Conservation (phyloP, 2,888 invertebrate species). For the Serrognathus titanus region DNA sequence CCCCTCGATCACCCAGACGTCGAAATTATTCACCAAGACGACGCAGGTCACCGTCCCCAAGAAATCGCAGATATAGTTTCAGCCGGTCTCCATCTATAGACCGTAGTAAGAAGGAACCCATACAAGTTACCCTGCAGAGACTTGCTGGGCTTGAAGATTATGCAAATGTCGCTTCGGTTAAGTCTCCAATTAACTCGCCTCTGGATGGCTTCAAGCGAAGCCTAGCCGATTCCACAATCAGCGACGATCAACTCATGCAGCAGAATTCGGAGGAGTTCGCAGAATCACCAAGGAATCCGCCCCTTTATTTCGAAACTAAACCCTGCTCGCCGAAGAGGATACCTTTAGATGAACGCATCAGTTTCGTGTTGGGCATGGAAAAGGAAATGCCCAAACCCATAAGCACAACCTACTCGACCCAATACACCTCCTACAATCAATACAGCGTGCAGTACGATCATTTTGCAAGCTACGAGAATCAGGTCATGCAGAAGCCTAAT, state of each 20-base stretch:
- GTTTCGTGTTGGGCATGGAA: conserved; percentile 56
- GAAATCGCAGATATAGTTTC: conserved; percentile 7
- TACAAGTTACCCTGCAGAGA: conserved; percentile 24
- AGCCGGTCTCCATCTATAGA: conserved; percentile 11
- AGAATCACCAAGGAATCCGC: conserved; percentile 28
- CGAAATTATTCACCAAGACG: conserved; percentile 8
- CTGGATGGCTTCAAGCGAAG: conserved; percentile 47
- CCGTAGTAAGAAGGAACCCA: conserved; percentile 6
- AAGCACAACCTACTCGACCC: conserved; percentile 16
- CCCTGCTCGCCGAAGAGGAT: conserved; percentile 54
- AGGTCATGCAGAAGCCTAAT: no score
- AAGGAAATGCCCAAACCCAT: conserved; percentile 37
- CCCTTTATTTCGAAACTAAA: conserved; percentile 4
- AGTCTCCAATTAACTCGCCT: conserved; percentile 40
- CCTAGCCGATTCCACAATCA: conserved; percentile 55
- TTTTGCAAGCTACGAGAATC: no score
- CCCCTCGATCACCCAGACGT: conserved; percentile 10
- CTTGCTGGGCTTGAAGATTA: conserved; percentile 24
- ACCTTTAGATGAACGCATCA: conserved; percentile 59
- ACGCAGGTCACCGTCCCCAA: conserved; percentile 3
- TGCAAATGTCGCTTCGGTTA: conserved; percentile 3
- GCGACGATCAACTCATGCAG: conserved; percentile 49
- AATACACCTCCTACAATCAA: conserved; percentile 12
- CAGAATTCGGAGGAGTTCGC: conserved; percentile 27
- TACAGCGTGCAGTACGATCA: conserved; percentile 15